Evolutionary conservation across 2,797 vertebrate genomes (phyloP).

Genomic region (Botia almorhae): DNA sequence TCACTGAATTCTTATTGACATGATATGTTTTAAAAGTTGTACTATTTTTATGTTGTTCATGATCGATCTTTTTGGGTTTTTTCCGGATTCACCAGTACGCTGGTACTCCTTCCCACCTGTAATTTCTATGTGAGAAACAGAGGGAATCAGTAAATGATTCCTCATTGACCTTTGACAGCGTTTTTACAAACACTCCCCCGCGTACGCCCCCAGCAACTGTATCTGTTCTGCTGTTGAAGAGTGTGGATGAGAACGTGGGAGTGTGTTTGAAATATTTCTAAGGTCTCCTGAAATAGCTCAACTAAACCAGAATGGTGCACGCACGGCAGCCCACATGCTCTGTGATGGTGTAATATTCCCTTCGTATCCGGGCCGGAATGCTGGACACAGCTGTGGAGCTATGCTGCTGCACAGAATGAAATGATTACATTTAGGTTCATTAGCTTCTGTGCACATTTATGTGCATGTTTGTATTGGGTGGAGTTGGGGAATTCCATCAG

Average conservation of each 20-base stretch:
- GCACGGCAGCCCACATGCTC: conserved; percentile 58
- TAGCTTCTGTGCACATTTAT: conserved; percentile 30
- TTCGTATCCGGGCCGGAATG: conserved; percentile 70
- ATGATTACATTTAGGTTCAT: conserved; percentile 48
- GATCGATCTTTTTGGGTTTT: too few species aligned
- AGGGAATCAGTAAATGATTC: not conserved
- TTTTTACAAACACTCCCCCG: not conserved
- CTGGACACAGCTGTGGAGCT: conserved; percentile 60
- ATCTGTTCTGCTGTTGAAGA: not conserved
- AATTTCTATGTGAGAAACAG: not conserved
- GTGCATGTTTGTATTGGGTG: conserved; percentile 40
- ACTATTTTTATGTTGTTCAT: too few species aligned
- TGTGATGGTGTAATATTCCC: conserved; percentile 70
- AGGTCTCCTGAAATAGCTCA: conserved; percentile 65
- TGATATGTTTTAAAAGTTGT: too few species aligned
- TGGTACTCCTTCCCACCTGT: too few species aligned
- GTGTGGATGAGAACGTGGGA: not conserved
- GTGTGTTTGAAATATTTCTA: conserved; percentile 21
- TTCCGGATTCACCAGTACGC: too few species aligned
- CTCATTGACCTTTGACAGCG: conserved; percentile 1
- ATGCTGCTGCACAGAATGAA: conserved; percentile 47
- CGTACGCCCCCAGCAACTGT: not conserved
- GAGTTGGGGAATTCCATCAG: conserved; percentile 33
- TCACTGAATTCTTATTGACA: too few species aligned
- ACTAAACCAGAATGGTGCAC: conserved; percentile 62